Evolutionary conservation across 2,888 invertebrate species (phyloP), one percentile per base, ranked within the genome.

Genomic region (Pycnomerus fuliginosus): DNA sequence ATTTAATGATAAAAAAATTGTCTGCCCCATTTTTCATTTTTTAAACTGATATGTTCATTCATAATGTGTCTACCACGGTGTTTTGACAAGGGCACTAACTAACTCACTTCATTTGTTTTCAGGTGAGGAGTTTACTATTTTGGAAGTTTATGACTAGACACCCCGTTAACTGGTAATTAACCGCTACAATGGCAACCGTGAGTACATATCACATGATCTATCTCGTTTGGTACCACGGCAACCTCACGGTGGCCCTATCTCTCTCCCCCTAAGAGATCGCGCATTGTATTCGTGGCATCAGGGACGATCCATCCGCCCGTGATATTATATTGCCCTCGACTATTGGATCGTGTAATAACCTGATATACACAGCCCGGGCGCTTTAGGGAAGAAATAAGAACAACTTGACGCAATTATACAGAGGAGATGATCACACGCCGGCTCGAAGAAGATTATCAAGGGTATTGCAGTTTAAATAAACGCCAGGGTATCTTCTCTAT

Each of bases 101-200:
- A 53, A 58, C 51, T 46, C 44, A 44, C 47, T 53, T 52, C 52
- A 54, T 62, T 59, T 60, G 53, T 61, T 64, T 67, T 49, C 65
- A 68, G 67, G 68, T 68, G 64, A 68, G 68, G 53, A 58, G 47
- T 53, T 51, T 54, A 25, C 11, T 56, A 45, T 52, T 58, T 61
- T 50, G 55, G 56, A 48, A 58, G 58, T 61, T 61, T 61, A 62
- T 58, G 54, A 47, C 52, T 53, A 57, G 53, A 54, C 58, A 60
- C 61, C 61, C 60, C 56, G 61, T 62, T 64, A 64, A 59, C 55
- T 64, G 63, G 62, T 68, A 69, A 69, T 70, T 69, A 70, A 69
- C 66, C 61, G 56, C 62, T 63, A 64, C 65, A 65, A 67, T 65
- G 59, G 64, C 59, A 61, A 59, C 61, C 58, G 70, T 69, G 70